A percentile compares a stretch with the other conserved stretches of the same genome.
Evolutionary conservation across 1,140 invertebrate genomes (phyloP).

Genomic region (Diabrotica undecimpunctata): DNA sequence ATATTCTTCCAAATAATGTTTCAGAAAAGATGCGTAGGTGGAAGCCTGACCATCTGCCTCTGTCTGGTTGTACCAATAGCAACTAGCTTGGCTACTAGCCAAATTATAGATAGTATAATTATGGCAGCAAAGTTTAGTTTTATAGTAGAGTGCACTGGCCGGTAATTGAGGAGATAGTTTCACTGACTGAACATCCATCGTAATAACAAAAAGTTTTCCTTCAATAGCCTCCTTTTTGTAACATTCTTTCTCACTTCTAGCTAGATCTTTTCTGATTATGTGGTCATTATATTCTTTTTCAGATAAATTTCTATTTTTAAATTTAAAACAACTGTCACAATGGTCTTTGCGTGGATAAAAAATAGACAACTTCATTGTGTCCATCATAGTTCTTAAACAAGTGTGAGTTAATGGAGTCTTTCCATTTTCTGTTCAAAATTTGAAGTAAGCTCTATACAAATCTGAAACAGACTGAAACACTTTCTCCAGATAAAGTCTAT

Average conservation of each 20-base stretch:
- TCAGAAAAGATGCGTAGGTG: not conserved
- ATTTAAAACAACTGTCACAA: conserved; percentile 33
- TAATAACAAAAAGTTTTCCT: conserved; percentile 31
- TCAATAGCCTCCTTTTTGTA: conserved; percentile 31
- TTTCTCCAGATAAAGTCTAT: not conserved
- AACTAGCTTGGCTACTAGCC: conserved; percentile 32
- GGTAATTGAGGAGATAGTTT: conserved; percentile 43
- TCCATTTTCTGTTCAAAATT: conserved; percentile 12
- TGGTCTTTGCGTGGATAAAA: no score
- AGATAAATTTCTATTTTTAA: conserved; percentile 38
- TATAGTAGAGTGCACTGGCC: conserved; percentile 48
- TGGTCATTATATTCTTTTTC: conserved; percentile 38
- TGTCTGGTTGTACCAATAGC: not conserved
- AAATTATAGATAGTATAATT: conserved; percentile 51
- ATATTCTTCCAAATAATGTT: no score
- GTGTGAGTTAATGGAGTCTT: conserved; percentile 29
- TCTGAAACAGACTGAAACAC: not conserved
- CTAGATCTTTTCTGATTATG: conserved; percentile 31
- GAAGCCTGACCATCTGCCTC: not conserved
- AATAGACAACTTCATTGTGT: no score
- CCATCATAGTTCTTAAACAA: conserved; percentile 35
- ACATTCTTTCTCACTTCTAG: conserved; percentile 32
- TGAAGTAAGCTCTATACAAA: not conserved
- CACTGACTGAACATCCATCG: conserved; percentile 46
- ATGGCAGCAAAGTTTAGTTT: conserved; percentile 47